Percentiles rank a stretch among this genome's conserved stretches.
These are phyloP conservation scores for Hippoglossus hippoglossus DNA, from an alignment of 2,797 vertebrate species.

Conservation along the genomic window DNA sequence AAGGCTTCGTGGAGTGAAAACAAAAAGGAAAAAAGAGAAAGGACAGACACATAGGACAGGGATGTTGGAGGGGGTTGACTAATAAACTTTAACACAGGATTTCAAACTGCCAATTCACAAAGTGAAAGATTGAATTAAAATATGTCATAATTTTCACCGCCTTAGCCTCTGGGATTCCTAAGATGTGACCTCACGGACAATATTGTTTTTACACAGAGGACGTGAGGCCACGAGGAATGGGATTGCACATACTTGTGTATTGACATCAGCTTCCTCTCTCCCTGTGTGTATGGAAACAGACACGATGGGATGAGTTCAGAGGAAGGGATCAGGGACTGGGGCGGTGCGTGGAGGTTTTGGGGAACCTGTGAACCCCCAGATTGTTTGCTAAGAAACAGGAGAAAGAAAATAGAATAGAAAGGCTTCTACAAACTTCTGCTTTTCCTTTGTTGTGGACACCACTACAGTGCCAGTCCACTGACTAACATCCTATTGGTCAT, in stretches of 20 bases:
- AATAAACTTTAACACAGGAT: constrained; percentile 71
- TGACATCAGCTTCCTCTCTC: constrained; percentile 82
- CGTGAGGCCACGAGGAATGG: constrained; percentile 76
- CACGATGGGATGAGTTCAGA: constrained; percentile 72
- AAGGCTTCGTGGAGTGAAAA: constrained; percentile 64
- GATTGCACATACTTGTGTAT: constrained; percentile 83
- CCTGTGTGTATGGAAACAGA: constrained; percentile 71
- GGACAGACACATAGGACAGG: constrained; percentile 50
- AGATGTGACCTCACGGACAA: constrained; percentile 79
- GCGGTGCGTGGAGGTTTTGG: constrained; percentile 28
- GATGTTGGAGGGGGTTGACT: constrained; percentile 40
- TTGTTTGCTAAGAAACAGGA: constrained; percentile 25
- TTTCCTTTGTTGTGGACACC: constrained; percentile 3
- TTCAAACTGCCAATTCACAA: constrained; percentile 77
- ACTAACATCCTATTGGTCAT: neutral
- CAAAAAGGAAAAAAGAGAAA: constrained; percentile 46
- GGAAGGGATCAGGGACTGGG: constrained; percentile 55
- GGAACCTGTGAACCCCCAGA: constrained; percentile 38
- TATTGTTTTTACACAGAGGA: constrained; percentile 81
- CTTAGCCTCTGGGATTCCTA: constrained; percentile 80
- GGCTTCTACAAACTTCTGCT: constrained; percentile 6
- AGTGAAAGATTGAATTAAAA: constrained; percentile 86
- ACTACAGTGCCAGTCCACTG: constrained; percentile 2
- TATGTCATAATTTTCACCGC: constrained; percentile 81
- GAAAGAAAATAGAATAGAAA: constrained; percentile 3